Evolutionary conservation across 2,113 vertebrate species (phyloP).

Genomic region (Poicephalus gulielmi): DNA sequence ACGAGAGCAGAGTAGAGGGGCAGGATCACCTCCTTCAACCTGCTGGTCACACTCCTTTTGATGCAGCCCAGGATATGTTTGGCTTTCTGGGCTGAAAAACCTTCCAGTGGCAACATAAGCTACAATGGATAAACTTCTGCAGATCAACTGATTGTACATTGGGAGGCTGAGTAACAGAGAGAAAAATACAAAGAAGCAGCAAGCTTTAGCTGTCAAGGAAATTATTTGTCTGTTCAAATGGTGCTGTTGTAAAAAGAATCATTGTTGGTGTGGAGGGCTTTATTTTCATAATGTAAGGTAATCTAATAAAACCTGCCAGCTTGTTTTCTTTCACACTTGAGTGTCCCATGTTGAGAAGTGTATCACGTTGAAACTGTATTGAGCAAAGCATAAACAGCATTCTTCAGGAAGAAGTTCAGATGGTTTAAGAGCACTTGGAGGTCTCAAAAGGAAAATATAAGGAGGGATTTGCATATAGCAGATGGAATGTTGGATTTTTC

Average conservation of each 20-base stretch:
- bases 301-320: constrained; percentile 2
- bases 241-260: background rate
- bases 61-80: too few relatives aligned
- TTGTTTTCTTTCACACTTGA: constrained; percentile 5
- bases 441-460: constrained; percentile 29
- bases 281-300: background rate
- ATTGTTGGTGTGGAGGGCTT: background rate
- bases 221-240: background rate
- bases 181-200: background rate
- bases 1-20: too few relatives aligned
- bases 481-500: constrained; percentile 36
- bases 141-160: background rate
- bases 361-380: background rate
- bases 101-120: background rate
- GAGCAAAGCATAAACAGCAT: constrained; percentile 10
- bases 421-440: constrained; percentile 22
- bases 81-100: too few relatives aligned
- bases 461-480: background rate
- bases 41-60: too few relatives aligned
- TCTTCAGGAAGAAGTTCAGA: constrained; percentile 7
- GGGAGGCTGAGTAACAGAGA: background rate
- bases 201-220: background rate
- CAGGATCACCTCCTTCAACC: too few relatives aligned
- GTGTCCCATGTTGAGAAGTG: background rate
- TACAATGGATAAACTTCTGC: background rate